Conservation (phyloP, 2,113 vertebrate species). For the Toxostoma redivivum region DNA sequence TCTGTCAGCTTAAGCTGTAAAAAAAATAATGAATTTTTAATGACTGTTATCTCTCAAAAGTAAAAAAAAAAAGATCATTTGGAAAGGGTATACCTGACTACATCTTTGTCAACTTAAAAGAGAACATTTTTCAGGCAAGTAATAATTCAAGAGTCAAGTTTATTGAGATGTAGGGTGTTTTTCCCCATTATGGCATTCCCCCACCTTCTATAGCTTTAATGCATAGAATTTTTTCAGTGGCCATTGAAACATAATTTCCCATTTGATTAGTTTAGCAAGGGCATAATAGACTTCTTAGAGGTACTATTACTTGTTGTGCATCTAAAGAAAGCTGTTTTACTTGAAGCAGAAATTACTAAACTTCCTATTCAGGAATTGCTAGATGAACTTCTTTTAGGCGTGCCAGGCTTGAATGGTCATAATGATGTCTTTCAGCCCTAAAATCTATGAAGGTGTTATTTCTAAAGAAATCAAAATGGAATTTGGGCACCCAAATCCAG, state of each 20-base stretch:
- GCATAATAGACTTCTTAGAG: not conserved
- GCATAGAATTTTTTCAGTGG: not conserved
- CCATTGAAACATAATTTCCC: not conserved
- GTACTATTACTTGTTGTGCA: not conserved
- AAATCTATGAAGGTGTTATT: not conserved
- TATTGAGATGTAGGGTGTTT: not conserved
- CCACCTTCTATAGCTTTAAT: not conserved
- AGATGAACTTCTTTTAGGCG: not conserved
- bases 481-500: not conserved
- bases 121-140: not conserved
- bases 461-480: not conserved
- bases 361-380: not conserved
- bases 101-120: not conserved
- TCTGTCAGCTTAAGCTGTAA: not conserved
- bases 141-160: not conserved
- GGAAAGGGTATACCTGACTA: not conserved
- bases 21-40: slow-evolving; percentile 10
- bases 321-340: not conserved
- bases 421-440: not conserved
- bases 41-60: not conserved
- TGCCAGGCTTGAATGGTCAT: not conserved
- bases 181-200: not conserved
- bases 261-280: not conserved
- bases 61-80: not conserved
- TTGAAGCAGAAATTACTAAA: not conserved